Percentiles rank a stretch among this genome's conserved stretches.
These are phyloP conservation scores for Pristionchus arcanus DNA, from an alignment of 2,888 invertebrate genomes.

Conservation along the genomic window DNA sequence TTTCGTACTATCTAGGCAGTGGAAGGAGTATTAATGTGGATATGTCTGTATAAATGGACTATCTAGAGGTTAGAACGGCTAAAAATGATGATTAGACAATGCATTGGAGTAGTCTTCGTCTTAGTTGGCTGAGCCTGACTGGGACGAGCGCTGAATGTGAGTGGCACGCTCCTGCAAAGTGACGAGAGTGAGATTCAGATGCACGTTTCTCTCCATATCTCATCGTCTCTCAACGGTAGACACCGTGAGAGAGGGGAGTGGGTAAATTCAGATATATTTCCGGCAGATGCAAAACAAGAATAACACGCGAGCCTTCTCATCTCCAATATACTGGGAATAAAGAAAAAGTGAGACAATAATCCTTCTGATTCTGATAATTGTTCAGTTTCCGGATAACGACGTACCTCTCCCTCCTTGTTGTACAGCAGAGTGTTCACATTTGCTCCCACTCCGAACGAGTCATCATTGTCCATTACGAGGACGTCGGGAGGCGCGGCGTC, in stretches of 20 bases:
- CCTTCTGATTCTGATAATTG: too few species aligned
- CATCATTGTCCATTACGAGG: constrained; percentile 71
- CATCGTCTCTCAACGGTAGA: not conserved
- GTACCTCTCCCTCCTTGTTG: constrained; percentile 75
- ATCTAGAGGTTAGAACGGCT: too few species aligned
- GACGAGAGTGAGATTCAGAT: too few species aligned
- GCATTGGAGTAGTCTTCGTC: not conserved
- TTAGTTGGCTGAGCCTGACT: constrained; percentile 49
- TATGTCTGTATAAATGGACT: too few species aligned
- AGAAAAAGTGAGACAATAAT: too few species aligned
- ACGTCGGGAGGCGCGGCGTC: constrained; percentile 72
- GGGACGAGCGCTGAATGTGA: constrained; percentile 74
- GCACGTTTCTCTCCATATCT: too few species aligned
- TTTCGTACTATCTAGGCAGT: too few species aligned
- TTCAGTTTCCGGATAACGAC: constrained; percentile 54
- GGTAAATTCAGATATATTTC: not conserved
- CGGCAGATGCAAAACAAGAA: constrained; percentile 20
- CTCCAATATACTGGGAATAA: too few species aligned
- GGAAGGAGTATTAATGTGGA: too few species aligned
- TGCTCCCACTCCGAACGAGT: constrained; percentile 73
- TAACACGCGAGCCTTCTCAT: not conserved
- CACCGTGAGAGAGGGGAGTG: not conserved
- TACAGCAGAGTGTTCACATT: constrained; percentile 77
- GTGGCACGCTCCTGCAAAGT: constrained; percentile 76
- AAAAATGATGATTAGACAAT: not conserved